A percentile compares a stretch with the other conserved stretches of the same genome.
Evolutionary conservation across 2,888 invertebrate species (phyloP).

Genomic region (Lasioglossum morio): DNA sequence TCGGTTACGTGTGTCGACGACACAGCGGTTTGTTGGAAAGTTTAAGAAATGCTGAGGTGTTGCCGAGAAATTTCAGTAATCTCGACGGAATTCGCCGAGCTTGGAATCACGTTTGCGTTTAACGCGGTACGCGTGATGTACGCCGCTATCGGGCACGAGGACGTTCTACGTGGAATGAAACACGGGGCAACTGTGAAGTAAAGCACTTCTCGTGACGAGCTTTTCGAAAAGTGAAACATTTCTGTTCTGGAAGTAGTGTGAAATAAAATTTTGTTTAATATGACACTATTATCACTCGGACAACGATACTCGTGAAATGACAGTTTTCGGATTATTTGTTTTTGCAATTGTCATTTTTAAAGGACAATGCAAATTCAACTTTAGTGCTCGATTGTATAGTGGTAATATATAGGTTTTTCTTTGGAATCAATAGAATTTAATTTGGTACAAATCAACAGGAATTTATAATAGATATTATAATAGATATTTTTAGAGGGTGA

Average conservation of each 20-base stretch:
- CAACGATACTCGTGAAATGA: neutral
- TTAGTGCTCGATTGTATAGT: too few species aligned
- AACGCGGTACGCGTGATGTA: neutral
- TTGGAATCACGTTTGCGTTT: constrained; percentile 1
- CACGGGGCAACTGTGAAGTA: neutral
- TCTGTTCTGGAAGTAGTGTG: neutral
- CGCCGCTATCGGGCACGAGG: neutral
- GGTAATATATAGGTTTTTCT: neutral
- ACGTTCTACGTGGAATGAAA: neutral
- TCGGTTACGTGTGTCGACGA: neutral
- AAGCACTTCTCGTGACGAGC: neutral
- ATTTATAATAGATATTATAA: neutral
- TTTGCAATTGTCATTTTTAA: neutral
- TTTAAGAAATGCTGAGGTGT: neutral
- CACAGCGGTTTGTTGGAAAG: neutral
- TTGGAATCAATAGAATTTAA: neutral
- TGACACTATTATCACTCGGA: neutral
- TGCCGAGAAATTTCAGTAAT: constrained; percentile 7
- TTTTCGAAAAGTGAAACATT: neutral
- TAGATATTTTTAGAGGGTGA: neutral
- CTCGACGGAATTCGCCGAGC: neutral
- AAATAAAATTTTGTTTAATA: neutral
- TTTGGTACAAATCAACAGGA: neutral
- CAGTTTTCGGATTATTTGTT: neutral
- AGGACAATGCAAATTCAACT: neutral